Evolutionary conservation across 2,888 invertebrate species (phyloP).

Genomic region (Heteromyza rotundicornis): DNA sequence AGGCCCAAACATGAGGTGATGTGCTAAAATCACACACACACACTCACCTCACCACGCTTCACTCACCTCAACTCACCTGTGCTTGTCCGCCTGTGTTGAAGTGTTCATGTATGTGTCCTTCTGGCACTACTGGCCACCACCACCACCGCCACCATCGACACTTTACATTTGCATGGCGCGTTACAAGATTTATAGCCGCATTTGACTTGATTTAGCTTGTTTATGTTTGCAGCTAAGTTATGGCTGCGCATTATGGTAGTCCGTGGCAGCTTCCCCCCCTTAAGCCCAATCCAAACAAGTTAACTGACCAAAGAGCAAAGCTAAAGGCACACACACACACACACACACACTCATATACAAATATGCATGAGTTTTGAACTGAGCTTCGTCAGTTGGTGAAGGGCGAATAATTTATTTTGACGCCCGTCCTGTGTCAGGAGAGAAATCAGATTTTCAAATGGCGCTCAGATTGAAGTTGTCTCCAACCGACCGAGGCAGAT

Average conservation of each 20-base stretch:
- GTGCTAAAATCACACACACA: too few species aligned
- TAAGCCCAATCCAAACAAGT: background rate
- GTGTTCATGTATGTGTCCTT: background rate
- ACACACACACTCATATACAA: background rate
- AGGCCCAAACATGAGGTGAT: background rate
- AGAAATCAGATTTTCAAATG: background rate
- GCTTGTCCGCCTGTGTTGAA: too few species aligned
- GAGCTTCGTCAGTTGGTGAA: background rate
- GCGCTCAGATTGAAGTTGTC: background rate
- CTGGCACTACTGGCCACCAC: conserved; percentile 9
- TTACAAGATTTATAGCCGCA: conserved; percentile 54
- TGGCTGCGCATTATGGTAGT: conserved; percentile 49
- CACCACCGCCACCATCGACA: conserved; percentile 16
- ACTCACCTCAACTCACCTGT: background rate
- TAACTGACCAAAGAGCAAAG: too few species aligned
- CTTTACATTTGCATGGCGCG: conserved; percentile 28
- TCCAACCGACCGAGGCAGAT: too few species aligned
- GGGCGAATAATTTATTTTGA: background rate
- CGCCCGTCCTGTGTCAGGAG: background rate
- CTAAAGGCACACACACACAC: background rate
- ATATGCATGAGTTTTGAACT: background rate
- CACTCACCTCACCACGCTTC: background rate
- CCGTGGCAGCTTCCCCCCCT: background rate
- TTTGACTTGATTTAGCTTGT: conserved; percentile 61
- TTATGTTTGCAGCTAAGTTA: conserved; percentile 55